Conservation (phyloP, 2,888 invertebrate genomes). For the Tipula unca region DNA sequence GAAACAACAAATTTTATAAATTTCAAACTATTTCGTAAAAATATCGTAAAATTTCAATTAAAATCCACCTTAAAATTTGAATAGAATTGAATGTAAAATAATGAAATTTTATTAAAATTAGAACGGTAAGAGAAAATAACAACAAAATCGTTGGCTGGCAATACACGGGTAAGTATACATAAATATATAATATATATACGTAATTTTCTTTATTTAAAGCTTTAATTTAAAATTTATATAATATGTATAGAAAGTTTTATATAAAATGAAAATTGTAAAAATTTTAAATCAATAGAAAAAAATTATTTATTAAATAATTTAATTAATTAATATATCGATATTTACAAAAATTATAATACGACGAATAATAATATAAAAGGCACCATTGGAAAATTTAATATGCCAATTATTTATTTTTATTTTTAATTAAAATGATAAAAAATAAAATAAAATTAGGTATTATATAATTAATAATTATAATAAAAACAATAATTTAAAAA, state of each 20-base stretch:
- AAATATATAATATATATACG: too few species aligned
- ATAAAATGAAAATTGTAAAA: background rate
- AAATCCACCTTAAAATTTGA: too few species aligned
- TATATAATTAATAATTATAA: too few species aligned
- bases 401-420: background rate
- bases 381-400: background rate
- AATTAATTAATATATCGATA: background rate
- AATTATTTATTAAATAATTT: conserved; percentile 14
- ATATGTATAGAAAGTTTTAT: background rate
- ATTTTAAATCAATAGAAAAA: background rate
- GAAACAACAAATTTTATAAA: background rate
- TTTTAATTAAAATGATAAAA: background rate
- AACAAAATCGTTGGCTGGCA: background rate
- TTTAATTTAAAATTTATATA: background rate
- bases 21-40: background rate
- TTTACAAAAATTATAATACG: conserved; percentile 14
- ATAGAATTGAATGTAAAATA: too few species aligned
- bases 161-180: background rate
- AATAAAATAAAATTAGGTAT: background rate
- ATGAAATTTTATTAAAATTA: too few species aligned
- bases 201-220: background rate
- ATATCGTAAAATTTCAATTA: too few species aligned
- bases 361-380: background rate
- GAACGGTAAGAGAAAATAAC: too few species aligned
- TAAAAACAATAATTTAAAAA: conserved; percentile 9